phyloP scores from a whole-genome alignment of 2,113 vertebrate genomes.

The Hydrochoerus hydrochaeris region DNA sequence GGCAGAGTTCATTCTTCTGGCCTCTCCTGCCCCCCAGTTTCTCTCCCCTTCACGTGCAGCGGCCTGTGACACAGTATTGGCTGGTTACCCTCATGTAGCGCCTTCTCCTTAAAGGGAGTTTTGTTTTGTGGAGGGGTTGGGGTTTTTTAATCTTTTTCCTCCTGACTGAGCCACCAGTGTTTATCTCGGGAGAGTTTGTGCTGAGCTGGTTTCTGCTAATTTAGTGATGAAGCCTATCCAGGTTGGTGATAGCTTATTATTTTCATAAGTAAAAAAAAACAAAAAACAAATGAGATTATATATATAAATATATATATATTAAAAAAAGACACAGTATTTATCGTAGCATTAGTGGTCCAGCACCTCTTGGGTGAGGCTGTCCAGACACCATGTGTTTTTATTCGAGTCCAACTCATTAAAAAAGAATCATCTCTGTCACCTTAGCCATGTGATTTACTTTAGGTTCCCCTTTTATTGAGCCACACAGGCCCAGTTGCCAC shows the following conservation, averaged over 20 bases:
- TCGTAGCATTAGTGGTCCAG: conserved; percentile 83
- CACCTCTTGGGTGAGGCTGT: conserved; percentile 85
- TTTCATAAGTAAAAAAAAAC: conserved; percentile 82
- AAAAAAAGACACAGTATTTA: conserved; percentile 81
- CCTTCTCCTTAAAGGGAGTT: conserved; percentile 79
- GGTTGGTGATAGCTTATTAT: conserved; percentile 87
- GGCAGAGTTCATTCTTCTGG: conserved; percentile 69
- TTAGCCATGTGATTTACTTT: conserved; percentile 82
- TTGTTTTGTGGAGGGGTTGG: conserved; percentile 75
- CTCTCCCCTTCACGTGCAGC: conserved; percentile 71
- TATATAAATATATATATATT: conserved; percentile 82
- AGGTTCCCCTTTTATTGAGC: conserved; percentile 67
- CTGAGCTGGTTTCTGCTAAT: conserved; percentile 90
- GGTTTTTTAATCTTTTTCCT: conserved; percentile 81
- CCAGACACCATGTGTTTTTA: conserved; percentile 80
- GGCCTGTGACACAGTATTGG: conserved; percentile 79
- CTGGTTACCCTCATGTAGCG: conserved; percentile 84
- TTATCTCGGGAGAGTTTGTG: conserved; percentile 88
- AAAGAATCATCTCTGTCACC: conserved; percentile 85
- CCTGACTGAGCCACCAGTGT: conserved; percentile 87
- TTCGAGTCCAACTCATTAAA: conserved; percentile 86
- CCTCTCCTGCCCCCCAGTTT: not conserved
- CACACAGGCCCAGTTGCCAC: conserved; percentile 56
- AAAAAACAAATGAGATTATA: conserved; percentile 77
- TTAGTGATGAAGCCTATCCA: conserved; percentile 86